Conservation (phyloP, 2,888 invertebrate genomes). For the Himalopsyche japonica region DNA sequence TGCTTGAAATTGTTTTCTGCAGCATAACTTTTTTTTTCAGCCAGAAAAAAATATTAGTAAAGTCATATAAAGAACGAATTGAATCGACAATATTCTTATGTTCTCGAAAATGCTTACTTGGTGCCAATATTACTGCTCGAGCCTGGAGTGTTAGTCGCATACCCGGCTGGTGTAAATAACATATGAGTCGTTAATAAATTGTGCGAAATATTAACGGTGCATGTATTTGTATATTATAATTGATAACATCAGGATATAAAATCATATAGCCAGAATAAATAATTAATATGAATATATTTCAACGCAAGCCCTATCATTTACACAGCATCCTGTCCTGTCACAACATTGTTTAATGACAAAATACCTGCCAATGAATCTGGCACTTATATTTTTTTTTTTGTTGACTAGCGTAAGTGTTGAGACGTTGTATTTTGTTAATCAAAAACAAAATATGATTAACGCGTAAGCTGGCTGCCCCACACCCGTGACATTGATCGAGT, state of each 20-base stretch:
- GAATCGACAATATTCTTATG: too few species aligned
- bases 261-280: background rate
- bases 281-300: background rate
- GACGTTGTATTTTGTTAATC: background rate
- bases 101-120: too few species aligned
- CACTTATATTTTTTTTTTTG: background rate
- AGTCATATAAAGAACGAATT: too few species aligned
- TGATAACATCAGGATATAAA: background rate
- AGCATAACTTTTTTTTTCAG: too few species aligned
- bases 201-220: too few species aligned
- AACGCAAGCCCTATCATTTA: background rate
- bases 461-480: background rate
- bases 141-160: too few species aligned
- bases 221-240: background rate
- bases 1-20: too few species aligned
- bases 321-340: background rate
- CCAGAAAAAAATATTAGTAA: too few species aligned
- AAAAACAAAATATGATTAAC: constrained; percentile 7
- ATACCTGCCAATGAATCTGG: background rate
- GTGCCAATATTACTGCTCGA: too few species aligned
- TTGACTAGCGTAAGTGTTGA: background rate
- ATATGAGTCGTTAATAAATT: too few species aligned
- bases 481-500: constrained; percentile 17
- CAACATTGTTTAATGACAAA: background rate
- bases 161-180: too few species aligned